Evolutionary conservation across 2,113 vertebrate genomes (phyloP).

Genomic region (Eolophus roseicapilla): DNA sequence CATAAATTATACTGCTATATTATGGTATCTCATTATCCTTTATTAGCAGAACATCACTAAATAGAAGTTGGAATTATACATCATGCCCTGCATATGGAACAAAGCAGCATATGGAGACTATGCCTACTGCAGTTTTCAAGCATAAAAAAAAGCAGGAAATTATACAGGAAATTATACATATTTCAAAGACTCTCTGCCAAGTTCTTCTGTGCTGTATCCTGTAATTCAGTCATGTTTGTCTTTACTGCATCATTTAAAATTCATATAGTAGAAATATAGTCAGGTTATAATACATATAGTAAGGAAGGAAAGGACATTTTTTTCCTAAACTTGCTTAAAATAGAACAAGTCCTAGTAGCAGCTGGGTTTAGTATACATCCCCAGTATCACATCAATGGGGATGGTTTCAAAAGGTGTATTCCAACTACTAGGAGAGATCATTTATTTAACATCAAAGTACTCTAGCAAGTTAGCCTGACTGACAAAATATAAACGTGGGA

Average conservation of each 20-base stretch:
- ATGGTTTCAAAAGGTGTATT: neutral
- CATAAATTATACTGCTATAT: constrained; percentile 63
- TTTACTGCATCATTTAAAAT: constrained; percentile 29
- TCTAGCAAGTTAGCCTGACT: neutral
- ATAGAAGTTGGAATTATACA: constrained; percentile 59
- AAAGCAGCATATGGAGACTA: constrained; percentile 22
- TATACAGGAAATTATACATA: constrained; percentile 43
- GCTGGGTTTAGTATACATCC: neutral
- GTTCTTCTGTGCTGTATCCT: neutral
- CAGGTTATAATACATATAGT: neutral
- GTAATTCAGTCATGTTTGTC: constrained; percentile 13
- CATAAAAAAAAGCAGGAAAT: constrained; percentile 52
- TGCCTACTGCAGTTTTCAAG: constrained; percentile 5
- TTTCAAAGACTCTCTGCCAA: constrained; percentile 37
- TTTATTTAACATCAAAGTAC: neutral
- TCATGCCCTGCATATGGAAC: constrained; percentile 20
- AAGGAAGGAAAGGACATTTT: neutral
- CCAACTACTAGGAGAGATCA: neutral
- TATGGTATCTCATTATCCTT: constrained; percentile 70
- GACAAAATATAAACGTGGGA: neutral
- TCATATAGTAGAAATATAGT: neutral
- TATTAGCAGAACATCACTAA: constrained; percentile 69
- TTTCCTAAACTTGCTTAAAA: neutral
- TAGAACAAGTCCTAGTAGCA: neutral
- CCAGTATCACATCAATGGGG: neutral